Base-by-base conservation (phyloP, 2,888 invertebrate genomes). In the Creontiades dilutus region DNA sequence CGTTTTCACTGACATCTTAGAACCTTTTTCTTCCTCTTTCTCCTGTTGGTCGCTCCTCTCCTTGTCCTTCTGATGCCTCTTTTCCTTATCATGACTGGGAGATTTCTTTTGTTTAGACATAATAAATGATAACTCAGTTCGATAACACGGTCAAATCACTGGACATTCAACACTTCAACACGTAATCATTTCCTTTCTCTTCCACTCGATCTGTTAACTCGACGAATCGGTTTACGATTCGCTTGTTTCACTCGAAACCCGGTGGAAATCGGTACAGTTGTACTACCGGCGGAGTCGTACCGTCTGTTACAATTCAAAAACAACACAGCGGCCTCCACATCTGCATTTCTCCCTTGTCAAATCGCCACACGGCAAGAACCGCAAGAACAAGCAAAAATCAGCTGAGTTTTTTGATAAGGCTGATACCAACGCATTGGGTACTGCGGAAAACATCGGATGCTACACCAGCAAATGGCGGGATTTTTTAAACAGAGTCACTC, bases 1-100 rank as follows among this genome's bases (percentile, higher is more conserved):
- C 48, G 92, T 92, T 90, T 90, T 91, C 19, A 89, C 47, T n/a
- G 89, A 89, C 52, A 84, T 82, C 23, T 19, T 82, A 9, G 68
- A 89, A 61, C 82, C 16, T 76, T 84, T 89, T 82, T 80, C 87
- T 57, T 37, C 57, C 46, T 76, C 84, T 87, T 61, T 90, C 86
- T 90, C 82, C 86, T 89, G 75, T 1, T 19, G 61, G n/a, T 80
- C 52, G n/a, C 81, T 81, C 85, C 89, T 91, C 14, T 84, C 89
- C 86, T 89, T 91, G 48, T 89, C 88, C 28, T 90, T 88, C 47
- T 86, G 81, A 13, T 61, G 82, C 37, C 90, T 89, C 47, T 91
- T 91, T 47, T 84, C 89, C 37, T 89, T 89, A 48, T 81, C 89
- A 82, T 89, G 81, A 52, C 48, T 57, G 68, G 89, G 89, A 55